Evolutionary conservation across 2,797 vertebrate genomes (phyloP), one percentile per base, ranked within the genome.

Genomic region (Argentina silus): DNA sequence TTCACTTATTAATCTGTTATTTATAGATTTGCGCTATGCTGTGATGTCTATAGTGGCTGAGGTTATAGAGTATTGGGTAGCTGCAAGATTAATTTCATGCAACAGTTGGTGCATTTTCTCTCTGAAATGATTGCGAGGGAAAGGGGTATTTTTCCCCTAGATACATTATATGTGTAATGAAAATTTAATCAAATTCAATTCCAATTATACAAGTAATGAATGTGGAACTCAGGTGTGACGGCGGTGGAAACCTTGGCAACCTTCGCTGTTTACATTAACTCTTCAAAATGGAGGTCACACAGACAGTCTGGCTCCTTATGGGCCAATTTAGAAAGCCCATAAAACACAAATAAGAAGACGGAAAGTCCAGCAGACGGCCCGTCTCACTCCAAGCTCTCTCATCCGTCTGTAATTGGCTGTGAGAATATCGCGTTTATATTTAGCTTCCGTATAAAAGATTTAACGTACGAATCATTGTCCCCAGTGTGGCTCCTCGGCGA

Each of bases 201-300:
- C 80, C 85, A 91, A 87, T 93, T 90, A 91, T 84, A 77, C 77
- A 84, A 85, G 69, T 86, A 86, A 88, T 91, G 81, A 91, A 86
- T 88, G 75, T 84, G 77, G 73, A 84, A 73, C 81, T 86, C 85
- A 87, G 81, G 79, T 86, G 89, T 84, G 81, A 85, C 75, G 70
- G 78, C 81, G 60, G 69, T 17, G 27, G 65, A 78, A 88, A 86
- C 80, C 85, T 81, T 83, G 81, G 81, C 83, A 81, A 81, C 78
- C 76, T 74, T 74, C 69, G 60, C 69, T 55, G 81, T 86, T 57
- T 88, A 86, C 78, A 82, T 93, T 87, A 84, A 82, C 76, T 79
- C 74, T 70, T 84, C 68, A 76, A 83, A 86, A 87, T 85, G 76
- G 83, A 85, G 88, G 88, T 86, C 87, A 78, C n/a, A 8, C 73